Evolutionary conservation across 2,113 vertebrate species (phyloP), one percentile per base, ranked within the genome.

Genomic region (Amazona guildingii): DNA sequence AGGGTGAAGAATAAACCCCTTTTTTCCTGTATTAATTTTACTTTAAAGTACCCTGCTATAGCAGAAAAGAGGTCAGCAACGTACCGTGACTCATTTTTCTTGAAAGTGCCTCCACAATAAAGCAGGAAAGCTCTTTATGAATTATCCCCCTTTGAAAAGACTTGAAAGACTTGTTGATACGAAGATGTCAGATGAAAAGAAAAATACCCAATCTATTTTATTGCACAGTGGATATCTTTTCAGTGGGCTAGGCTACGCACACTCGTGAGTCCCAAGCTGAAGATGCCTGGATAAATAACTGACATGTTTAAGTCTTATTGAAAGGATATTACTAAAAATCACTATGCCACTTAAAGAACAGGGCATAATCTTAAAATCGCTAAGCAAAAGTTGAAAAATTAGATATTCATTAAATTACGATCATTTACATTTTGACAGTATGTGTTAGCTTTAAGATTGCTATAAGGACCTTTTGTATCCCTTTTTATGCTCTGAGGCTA

Each of bases 391-490:
- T 81, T 88, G 77, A 44, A 94, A 95, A 96, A 91, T 72, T 69
- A 94, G 68, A 68, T 83, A 83, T 82, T 66, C 27, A 25, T 92
- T 81, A 84, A 87, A 92, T 86, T 68, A 91, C 41, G 17, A 76
- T 83, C 1, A 91, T 94, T 97, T 96, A 78, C 74, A 91, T 93
- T 95, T 95, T 97, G 66, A 95, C 91, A 87, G 59, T 66, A 61
- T 23, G 29, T 85, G 96, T 94, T 83, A 79, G 33, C 55, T 96
- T 98, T 92, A 81, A 88, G 74, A 96, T 89, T 97, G 83, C 86
- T 92, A 64, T 62, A 48, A 96, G 80, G 76, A 96, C n/a, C 33
- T 90, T 96, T 84, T 76, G 73, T 72, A 48, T 85, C 90, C 25
- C 59, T 96, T 97, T 97, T 96, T 86, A 93, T 4, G 2, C 70